A percentile compares a stretch with the other conserved stretches of the same genome.
phyloP scores from a whole-genome alignment of 2,113 vertebrate species.

The Anoura caudifer region DNA sequence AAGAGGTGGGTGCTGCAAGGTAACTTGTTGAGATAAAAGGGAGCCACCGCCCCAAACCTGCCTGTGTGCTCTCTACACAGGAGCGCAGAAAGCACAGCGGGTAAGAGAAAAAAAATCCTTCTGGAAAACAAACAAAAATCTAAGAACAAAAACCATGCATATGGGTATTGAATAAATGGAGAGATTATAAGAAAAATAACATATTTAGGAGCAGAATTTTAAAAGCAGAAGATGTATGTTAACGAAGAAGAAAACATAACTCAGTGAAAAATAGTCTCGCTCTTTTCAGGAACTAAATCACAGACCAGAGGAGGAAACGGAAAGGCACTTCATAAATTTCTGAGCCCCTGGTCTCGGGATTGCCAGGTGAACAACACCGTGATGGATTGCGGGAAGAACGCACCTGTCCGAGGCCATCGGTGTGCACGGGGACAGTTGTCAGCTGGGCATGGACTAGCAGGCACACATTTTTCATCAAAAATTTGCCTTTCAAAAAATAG shows the following conservation, averaged over 20 bases:
- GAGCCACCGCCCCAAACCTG: accelerated
- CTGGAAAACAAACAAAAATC: neutral
- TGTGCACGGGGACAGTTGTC: neutral
- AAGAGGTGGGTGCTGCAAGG: neutral
- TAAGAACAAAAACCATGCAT: neutral
- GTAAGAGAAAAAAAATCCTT: neutral
- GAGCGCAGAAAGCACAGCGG: accelerated
- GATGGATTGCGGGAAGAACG: neutral
- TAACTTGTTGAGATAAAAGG: neutral
- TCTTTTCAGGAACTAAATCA: neutral
- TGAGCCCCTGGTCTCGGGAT: neutral
- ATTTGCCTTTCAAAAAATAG: neutral
- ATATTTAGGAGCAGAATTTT: neutral
- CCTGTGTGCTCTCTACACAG: accelerated
- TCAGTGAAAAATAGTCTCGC: neutral
- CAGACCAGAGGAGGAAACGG: neutral
- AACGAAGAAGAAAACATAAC: neutral
- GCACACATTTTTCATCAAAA: neutral
- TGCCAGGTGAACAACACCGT: neutral
- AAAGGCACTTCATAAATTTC: neutral
- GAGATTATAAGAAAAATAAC: neutral
- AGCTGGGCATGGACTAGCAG: neutral
- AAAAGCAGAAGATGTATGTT: neutral
- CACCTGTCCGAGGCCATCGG: accelerated
- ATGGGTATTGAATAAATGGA: neutral